Evolutionary conservation across 1,140 invertebrate species (phyloP).

Genomic region (Xylocopa sonorina): DNA sequence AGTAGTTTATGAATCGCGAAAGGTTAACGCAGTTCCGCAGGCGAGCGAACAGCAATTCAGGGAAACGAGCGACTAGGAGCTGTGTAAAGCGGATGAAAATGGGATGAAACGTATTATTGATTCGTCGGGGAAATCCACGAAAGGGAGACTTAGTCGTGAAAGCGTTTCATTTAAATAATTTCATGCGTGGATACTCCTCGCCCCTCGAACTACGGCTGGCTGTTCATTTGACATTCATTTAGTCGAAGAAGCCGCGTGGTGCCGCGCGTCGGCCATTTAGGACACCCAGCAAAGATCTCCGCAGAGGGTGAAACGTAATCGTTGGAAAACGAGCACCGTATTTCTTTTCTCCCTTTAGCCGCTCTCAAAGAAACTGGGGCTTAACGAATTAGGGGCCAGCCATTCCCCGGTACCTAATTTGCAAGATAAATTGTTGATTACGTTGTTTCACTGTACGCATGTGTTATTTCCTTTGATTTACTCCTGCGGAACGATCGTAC

Average conservation of each 20-base stretch:
- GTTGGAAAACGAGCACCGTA: conserved; percentile 61
- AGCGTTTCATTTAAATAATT: conserved; percentile 69
- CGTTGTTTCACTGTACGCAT: not conserved
- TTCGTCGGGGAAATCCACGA: conserved; percentile 39
- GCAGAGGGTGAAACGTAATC: conserved; percentile 60
- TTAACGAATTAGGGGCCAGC: conserved; percentile 25
- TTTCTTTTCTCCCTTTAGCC: conserved; percentile 19
- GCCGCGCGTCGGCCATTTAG: conserved; percentile 60
- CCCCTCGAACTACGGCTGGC: conserved; percentile 41
- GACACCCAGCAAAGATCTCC: conserved; percentile 19
- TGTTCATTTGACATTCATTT: conserved; percentile 71
- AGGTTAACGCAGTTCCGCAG: not conserved
- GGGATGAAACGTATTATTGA: conserved; percentile 54
- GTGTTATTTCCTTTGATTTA: no score
- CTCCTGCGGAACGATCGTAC: no score
- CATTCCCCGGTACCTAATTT: not conserved
- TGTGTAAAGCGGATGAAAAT: not conserved
- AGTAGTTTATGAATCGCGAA: no score
- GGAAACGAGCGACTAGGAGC: not conserved
- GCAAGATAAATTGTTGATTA: not conserved
- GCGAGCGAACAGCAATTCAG: not conserved
- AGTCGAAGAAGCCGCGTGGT: conserved; percentile 56
- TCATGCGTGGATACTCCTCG: conserved; percentile 64
- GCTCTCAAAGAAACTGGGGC: conserved; percentile 13
- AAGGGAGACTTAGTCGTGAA: conserved; percentile 46